Evolutionary conservation across 1,140 invertebrate species (phyloP), one percentile per base, ranked within the genome.

Genomic region (Brachionus rubens): DNA sequence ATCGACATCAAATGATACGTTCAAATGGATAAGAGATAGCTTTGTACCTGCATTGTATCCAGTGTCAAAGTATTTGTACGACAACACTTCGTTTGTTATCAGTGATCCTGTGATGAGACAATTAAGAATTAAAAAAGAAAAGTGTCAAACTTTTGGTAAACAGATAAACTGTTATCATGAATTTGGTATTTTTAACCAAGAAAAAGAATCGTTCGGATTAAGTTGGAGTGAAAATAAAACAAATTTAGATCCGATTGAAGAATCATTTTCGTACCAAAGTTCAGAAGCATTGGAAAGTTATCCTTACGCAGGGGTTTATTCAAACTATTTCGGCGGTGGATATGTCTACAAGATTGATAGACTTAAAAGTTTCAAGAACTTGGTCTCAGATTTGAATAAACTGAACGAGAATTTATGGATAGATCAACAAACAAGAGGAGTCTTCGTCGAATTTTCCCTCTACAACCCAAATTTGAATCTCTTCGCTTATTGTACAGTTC

Each of bases 301-400:
- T 41, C 86, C 86, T 0, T 86, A 85, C 79, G 80, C 80, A 78
- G 87, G 86, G 5, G 80, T 81, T n/a, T 79, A 85, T 54, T 82
- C 80, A 46, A 75, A 85, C 2, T 89, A 89, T 79, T 78, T 81
- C 26, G 88, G 87, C 0, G 88, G 88, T 28, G 88, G 88, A 0
- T 89, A 88, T 79, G 80, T 88, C 6, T 80, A 86, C 0, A 79
- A 82, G n/a, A 78, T 89, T 21, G 52, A 56, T 14, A 28, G 5
- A 28, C n/a, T 24, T 16, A 24, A 3, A 10, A 26, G 3, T n/a
- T 80, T 79, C 19, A 87, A 86, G 14, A 52, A 21, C 12, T 14
- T 1, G 12, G 24, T 28, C 0, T 28, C 2, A 10, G 52, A 56
- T 12, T 12, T 56, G 2, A 16, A 24, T 30, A 30, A 10, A n/a